Conservation (phyloP, 2,113 vertebrate genomes). For the Phyllostomus hastatus region DNA sequence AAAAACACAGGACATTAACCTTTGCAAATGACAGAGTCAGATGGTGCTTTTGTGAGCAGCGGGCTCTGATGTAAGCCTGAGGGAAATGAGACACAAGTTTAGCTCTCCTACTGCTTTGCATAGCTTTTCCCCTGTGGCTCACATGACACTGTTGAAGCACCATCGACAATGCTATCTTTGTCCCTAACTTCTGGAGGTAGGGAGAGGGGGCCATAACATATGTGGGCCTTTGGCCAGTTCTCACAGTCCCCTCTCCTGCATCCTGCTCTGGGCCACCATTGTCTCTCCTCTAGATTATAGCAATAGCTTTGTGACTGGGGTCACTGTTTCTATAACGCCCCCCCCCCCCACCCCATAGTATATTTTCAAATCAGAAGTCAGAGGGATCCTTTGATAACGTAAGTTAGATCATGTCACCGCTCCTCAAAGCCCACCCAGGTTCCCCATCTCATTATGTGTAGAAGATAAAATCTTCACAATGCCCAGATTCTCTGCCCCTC, state of each 20-base stretch:
- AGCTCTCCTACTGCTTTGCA: not conserved
- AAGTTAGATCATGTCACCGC: not conserved
- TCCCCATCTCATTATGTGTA: not conserved
- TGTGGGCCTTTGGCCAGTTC: not conserved
- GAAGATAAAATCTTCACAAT: not conserved
- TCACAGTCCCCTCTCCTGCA: not conserved
- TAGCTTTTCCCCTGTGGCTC: not conserved
- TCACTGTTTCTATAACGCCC: not conserved
- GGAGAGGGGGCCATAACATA: not conserved
- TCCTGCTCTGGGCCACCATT: not conserved
- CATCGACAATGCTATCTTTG: not conserved
- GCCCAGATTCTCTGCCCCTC: not conserved
- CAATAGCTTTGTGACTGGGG: not conserved
- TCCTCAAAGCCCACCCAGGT: not conserved
- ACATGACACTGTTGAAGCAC: not conserved
- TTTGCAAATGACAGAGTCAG: constrained; percentile 58
- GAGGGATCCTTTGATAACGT: not conserved
- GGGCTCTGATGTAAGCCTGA: not conserved
- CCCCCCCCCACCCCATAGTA: not conserved
- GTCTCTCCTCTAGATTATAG: not conserved
- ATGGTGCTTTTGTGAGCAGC: constrained; percentile 28
- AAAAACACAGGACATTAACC: constrained; percentile 60
- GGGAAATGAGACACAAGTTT: constrained; percentile 17
- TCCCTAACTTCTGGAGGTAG: not conserved
- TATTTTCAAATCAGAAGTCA: not conserved